phyloP scores from a whole-genome alignment of 2,113 vertebrate species.

The Bufo bufo region DNA sequence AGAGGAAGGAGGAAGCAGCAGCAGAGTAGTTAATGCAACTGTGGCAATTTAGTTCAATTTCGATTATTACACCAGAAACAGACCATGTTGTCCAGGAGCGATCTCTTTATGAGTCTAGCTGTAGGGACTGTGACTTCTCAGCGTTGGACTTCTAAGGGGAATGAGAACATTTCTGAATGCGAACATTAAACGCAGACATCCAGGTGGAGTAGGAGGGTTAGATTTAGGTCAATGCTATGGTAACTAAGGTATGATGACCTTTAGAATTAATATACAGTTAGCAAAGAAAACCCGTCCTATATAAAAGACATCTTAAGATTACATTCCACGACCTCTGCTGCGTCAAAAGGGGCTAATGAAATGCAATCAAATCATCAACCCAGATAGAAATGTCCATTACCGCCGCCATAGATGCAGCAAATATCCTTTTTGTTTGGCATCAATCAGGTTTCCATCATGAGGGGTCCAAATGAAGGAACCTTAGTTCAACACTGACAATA shows the following conservation, averaged over 20 bases:
- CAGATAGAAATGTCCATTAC: neutral
- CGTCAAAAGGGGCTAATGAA: neutral
- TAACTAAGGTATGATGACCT: slow-evolving; percentile 70
- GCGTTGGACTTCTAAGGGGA: slow-evolving; percentile 75
- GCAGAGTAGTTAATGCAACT: slow-evolving; percentile 82
- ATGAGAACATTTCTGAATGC: slow-evolving; percentile 71
- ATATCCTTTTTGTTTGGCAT: neutral
- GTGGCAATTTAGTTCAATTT: slow-evolving; percentile 85
- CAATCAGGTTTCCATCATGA: neutral
- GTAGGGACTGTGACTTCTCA: slow-evolving; percentile 82
- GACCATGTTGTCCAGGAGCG: slow-evolving; percentile 85
- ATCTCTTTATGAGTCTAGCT: slow-evolving; percentile 86
- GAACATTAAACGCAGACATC: slow-evolving; percentile 69
- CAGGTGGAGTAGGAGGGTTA: slow-evolving; percentile 78
- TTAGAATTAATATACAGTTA: slow-evolving; percentile 73
- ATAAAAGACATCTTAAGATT: slow-evolving; percentile 65
- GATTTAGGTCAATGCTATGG: slow-evolving; percentile 73
- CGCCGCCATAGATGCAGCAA: neutral
- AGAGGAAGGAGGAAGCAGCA: slow-evolving; percentile 70
- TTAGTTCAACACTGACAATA: neutral
- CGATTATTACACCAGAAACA: slow-evolving; percentile 88
- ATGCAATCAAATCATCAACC: neutral
- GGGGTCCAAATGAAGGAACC: neutral
- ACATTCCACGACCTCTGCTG: neutral
- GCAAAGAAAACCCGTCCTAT: slow-evolving; percentile 67